These are phyloP conservation scores for Brienomyrus brachyistius DNA, from an alignment of 2,113 vertebrate species.

Conservation along the genomic window DNA sequence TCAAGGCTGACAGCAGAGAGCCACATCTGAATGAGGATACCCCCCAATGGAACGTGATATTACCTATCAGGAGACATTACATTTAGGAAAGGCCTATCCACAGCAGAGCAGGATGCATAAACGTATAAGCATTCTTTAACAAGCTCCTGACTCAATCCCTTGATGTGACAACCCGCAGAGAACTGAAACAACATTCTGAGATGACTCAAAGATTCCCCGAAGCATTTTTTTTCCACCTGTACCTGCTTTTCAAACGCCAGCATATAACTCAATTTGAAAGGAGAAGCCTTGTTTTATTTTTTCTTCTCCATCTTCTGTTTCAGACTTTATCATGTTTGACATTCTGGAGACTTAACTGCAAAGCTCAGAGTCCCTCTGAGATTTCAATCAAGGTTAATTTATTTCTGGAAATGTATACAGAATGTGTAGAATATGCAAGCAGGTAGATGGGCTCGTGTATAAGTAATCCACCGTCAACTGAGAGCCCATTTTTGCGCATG, in stretches of 20 bases:
- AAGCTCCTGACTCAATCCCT: not conserved
- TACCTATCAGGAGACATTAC: not conserved
- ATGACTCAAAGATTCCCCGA: not conserved
- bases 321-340: conserved; percentile 16
- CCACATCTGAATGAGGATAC: not conserved
- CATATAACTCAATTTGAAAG: conserved; percentile 11
- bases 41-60: not conserved
- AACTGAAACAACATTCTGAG: not conserved
- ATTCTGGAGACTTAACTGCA: conserved; percentile 3
- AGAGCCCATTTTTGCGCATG: not conserved
- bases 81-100: not conserved
- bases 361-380: conserved; percentile 1
- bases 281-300: not conserved
- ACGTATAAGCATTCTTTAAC: not conserved
- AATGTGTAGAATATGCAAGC: not conserved
- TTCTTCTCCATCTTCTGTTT: not conserved
- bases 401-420: not conserved
- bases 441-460: not conserved
- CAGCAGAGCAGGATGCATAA: not conserved
- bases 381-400: conserved; percentile 10
- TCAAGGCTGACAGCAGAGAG: not conserved
- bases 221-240: not conserved
- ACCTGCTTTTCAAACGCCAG: not conserved
- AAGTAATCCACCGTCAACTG: not conserved
- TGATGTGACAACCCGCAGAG: conserved; percentile 4